phyloP scores from a whole-genome alignment of 2,797 vertebrate species.

The Chanos chanos region DNA sequence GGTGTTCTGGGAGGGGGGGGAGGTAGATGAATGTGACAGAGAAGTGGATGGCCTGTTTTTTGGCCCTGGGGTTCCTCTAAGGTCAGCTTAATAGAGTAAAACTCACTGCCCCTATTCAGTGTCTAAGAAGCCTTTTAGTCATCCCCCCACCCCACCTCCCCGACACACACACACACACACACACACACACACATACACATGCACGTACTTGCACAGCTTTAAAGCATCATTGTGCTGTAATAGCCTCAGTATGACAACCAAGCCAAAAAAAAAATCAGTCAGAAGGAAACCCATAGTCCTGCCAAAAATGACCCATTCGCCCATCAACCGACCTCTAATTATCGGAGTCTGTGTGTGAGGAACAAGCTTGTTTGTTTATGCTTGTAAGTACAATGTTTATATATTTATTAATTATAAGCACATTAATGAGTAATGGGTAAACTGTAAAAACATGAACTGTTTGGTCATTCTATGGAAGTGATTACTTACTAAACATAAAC shows the following conservation, averaged over 20 bases:
- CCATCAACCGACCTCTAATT: no score
- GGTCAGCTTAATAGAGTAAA: constrained; percentile 95
- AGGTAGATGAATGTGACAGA: constrained; percentile 75
- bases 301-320: no score
- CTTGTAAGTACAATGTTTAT: no score
- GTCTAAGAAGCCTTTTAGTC: constrained; percentile 83
- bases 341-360: no score
- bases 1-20: constrained; percentile 57
- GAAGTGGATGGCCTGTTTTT: constrained; percentile 15
- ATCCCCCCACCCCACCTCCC: no score
- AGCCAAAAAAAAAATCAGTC: background rate
- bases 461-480: background rate
- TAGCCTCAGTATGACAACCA: constrained; percentile 12
- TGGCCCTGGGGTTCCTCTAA: constrained; percentile 65
- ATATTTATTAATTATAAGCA: no score
- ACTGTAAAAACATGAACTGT: no score
- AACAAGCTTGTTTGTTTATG: no score
- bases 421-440: no score
- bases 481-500: background rate
- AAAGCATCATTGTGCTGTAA: constrained; percentile 22
- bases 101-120: constrained; percentile 87
- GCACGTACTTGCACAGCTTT: constrained; percentile 6
- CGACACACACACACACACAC: no score
- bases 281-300: background rate
- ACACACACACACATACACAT: background rate